phyloP scores from a whole-genome alignment of 2,113 vertebrate genomes.

The Charadrius vociferus region DNA sequence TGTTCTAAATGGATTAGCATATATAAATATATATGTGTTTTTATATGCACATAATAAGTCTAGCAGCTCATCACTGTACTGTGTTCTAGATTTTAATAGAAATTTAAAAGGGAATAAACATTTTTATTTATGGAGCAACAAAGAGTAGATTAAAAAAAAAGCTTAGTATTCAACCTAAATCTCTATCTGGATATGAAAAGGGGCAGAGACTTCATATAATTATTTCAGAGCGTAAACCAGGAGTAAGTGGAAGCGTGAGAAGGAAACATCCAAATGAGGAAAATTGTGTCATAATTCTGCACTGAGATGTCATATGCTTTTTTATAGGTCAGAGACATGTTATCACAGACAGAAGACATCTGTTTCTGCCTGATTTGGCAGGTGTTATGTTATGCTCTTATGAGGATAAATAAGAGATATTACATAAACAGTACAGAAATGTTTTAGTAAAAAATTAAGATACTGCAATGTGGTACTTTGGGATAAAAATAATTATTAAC shows the following conservation, averaged over 20 bases:
- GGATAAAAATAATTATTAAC: not conserved
- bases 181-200: not conserved
- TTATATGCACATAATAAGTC: not conserved
- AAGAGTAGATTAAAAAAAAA: not conserved
- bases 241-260: not conserved
- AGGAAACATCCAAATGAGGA: not conserved
- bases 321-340: not conserved
- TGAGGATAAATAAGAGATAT: not conserved
- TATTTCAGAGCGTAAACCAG: not conserved
- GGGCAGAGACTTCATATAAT: not conserved
- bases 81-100: not conserved
- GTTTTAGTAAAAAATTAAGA: not conserved
- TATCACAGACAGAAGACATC: not conserved
- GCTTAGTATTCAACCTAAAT: not conserved
- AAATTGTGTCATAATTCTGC: not conserved
- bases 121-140: not conserved
- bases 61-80: not conserved
- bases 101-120: not conserved
- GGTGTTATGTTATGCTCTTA: not conserved
- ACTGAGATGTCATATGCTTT: not conserved
- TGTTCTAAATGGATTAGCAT: constrained; percentile 13
- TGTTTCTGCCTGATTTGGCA: not conserved
- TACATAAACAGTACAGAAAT: not conserved
- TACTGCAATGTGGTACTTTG: not conserved
- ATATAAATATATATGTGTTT: constrained; percentile 8